Evolutionary conservation across 2,797 vertebrate species (phyloP).

Genomic region (Acanthurus leucopareius): DNA sequence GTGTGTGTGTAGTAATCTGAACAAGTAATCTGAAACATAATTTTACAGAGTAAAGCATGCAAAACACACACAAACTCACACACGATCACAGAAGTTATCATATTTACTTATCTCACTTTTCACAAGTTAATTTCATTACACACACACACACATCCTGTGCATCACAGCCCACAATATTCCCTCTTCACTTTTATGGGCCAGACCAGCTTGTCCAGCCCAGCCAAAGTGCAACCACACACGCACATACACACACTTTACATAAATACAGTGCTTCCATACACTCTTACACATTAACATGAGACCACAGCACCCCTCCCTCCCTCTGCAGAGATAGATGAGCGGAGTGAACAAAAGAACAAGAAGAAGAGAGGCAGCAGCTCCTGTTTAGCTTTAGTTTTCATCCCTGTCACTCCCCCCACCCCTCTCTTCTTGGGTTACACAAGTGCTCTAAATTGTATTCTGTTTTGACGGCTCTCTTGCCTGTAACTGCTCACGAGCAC

Average conservation of each 20-base stretch:
- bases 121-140: not conserved
- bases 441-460: conserved; percentile 27
- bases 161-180: conserved; percentile 29
- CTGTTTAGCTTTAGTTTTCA: conserved; percentile 32
- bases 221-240: not conserved
- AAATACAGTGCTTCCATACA: too few relatives aligned
- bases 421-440: conserved; percentile 26
- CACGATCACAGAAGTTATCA: too few relatives aligned
- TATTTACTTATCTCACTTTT: too few relatives aligned
- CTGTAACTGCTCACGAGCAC: not conserved
- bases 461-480: conserved; percentile 38
- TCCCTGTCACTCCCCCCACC: not conserved
- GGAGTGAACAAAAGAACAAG: conserved; percentile 37
- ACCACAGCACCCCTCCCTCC: conserved; percentile 6
- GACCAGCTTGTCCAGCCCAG: conserved; percentile 25
- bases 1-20: not conserved
- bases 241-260: too few relatives aligned
- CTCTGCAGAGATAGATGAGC: conserved; percentile 31
- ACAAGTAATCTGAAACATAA: conserved; percentile 1
- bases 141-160: conserved; percentile 25
- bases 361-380: conserved; percentile 36
- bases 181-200: conserved; percentile 31
- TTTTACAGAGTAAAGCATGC: conserved; percentile 11
- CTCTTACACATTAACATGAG: not conserved
- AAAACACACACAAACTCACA: conserved; percentile 3